phyloP scores from a whole-genome alignment of 1,140 invertebrate genomes.

The Tetragnatha versicolor region DNA sequence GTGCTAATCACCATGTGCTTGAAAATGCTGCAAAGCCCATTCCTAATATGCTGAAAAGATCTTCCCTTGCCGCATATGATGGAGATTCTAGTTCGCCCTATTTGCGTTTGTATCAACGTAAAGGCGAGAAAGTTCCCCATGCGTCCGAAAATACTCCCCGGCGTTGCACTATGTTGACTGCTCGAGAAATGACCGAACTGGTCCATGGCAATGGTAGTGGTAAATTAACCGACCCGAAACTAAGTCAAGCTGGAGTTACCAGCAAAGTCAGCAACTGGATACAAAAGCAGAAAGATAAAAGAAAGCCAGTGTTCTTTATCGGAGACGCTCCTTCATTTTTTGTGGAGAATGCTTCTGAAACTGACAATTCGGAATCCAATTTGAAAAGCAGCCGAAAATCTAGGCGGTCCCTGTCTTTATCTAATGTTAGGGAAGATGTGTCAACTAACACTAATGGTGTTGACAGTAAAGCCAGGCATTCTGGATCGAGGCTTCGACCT shows the following conservation, averaged over 20 bases:
- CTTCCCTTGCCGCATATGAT: background rate
- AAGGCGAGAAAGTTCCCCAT: background rate
- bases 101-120: constrained; percentile 22
- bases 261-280: constrained; percentile 40
- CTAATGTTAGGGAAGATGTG: constrained; percentile 37
- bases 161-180: constrained; percentile 38
- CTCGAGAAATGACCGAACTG: constrained; percentile 45
- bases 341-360: background rate
- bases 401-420: constrained; percentile 29
- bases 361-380: background rate
- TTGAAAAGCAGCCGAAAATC: constrained; percentile 24
- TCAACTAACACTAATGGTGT: constrained; percentile 8
- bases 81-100: background rate
- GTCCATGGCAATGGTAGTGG: constrained; percentile 21
- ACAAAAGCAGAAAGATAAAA: constrained; percentile 48
- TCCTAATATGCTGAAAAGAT: constrained; percentile 4
- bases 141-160: background rate
- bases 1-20: background rate
- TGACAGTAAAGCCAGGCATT: too few species aligned
- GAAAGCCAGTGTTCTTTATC: constrained; percentile 48
- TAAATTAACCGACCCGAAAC: background rate
- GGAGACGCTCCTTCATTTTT: constrained; percentile 25
- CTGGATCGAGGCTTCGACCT: background rate
- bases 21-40: background rate
- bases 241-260: constrained; percentile 15